phyloP scores from a whole-genome alignment of 2,888 invertebrate species.

The Acholoe squamosa region DNA sequence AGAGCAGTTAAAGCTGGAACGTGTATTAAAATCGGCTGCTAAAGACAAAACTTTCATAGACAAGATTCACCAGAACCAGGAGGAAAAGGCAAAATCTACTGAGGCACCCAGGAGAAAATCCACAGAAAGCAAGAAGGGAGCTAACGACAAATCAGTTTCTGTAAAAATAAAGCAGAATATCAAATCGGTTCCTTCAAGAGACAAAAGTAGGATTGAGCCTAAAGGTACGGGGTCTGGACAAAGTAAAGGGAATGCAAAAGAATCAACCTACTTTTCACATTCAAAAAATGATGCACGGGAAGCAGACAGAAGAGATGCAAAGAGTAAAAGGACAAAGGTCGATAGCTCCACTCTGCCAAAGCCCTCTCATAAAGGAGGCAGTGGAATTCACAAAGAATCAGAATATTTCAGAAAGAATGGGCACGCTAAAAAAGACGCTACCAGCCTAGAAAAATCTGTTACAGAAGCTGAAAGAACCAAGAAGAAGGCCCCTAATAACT shows the following conservation, averaged over 20 bases:
- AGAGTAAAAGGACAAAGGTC: too few species aligned
- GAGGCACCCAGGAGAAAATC: not conserved
- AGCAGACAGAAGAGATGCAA: too few species aligned
- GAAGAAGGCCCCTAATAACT: too few species aligned
- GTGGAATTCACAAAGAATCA: not conserved
- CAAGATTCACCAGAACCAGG: not conserved
- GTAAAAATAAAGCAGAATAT: not conserved
- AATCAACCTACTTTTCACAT: too few species aligned
- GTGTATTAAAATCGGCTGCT: slow-evolving; percentile 1
- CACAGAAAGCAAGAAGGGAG: too few species aligned
- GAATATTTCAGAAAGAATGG: not conserved
- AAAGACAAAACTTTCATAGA: not conserved
- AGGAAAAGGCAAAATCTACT: not conserved
- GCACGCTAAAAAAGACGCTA: not conserved
- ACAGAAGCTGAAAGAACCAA: not conserved
- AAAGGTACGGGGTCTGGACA: too few species aligned
- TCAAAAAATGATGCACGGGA: too few species aligned
- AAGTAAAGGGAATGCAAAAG: too few species aligned
- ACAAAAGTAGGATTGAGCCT: too few species aligned
- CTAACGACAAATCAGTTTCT: not conserved
- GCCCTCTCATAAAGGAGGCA: too few species aligned
- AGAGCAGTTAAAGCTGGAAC: slow-evolving; percentile 33
- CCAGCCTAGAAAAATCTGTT: not conserved
- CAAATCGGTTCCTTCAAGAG: not conserved
- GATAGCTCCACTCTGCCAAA: too few species aligned